Evolutionary conservation across 2,113 vertebrate genomes (phyloP).

Genomic region (Lathamus discolor): DNA sequence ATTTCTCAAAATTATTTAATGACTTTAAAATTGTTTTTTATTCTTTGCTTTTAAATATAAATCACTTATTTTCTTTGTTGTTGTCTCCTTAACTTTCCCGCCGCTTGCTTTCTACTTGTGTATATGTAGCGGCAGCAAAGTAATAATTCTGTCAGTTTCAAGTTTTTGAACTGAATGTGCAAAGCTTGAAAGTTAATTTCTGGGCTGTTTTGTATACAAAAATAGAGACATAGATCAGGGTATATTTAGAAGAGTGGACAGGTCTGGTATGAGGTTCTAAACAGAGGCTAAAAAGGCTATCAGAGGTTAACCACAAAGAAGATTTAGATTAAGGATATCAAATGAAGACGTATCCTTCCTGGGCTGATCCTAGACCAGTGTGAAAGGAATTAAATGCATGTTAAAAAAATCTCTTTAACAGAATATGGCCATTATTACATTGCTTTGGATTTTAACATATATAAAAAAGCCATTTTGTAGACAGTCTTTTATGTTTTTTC

Average conservation of each 20-base stretch:
- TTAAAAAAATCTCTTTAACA: background rate
- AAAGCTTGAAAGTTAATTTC: conserved; percentile 10
- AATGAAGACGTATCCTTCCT: background rate
- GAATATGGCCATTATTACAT: background rate
- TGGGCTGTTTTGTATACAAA: background rate
- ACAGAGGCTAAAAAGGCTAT: conserved; percentile 20
- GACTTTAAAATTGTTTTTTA: background rate
- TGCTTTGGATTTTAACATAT: background rate
- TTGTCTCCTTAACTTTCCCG: background rate
- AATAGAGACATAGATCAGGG: background rate
- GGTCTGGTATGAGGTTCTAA: conserved; percentile 23
- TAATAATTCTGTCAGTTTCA: background rate
- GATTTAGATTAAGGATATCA: conserved; percentile 44
- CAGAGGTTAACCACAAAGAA: conserved; percentile 36
- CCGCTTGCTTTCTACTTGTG: background rate
- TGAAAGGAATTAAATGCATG: conserved; percentile 18
- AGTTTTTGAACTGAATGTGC: background rate
- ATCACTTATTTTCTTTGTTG: background rate
- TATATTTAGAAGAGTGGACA: conserved; percentile 41
- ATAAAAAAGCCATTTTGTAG: background rate
- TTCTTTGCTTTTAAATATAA: background rate
- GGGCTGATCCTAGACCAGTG: background rate
- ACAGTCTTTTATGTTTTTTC: background rate
- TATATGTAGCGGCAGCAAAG: background rate
- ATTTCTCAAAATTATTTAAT: background rate